Evolutionary conservation across 2,113 vertebrate species (phyloP).

Genomic region (Zosterops hypoxanthus): DNA sequence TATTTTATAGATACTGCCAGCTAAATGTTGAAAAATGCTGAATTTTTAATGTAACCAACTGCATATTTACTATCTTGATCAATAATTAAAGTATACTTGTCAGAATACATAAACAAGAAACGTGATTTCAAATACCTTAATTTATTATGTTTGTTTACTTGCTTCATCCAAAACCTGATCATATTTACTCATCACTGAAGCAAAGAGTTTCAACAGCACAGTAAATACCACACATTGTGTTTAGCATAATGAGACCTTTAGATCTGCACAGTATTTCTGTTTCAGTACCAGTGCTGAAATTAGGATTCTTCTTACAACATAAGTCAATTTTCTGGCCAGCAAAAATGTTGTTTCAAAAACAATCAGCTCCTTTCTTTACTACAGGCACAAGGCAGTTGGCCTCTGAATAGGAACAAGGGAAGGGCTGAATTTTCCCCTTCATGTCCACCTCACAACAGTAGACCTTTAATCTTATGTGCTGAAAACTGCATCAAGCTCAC

Average conservation of each 20-base stretch:
- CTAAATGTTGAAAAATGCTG: neutral
- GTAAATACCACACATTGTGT: slow-evolving; percentile 5
- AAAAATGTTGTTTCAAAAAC: neutral
- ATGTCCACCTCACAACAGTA: neutral
- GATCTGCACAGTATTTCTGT: neutral
- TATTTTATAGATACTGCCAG: neutral
- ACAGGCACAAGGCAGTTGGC: neutral
- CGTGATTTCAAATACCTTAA: neutral
- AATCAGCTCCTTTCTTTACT: neutral
- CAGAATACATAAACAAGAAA: neutral
- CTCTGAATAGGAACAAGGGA: neutral
- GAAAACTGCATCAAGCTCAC: neutral
- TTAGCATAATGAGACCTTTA: slow-evolving; percentile 24
- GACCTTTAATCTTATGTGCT: neutral
- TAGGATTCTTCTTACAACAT: neutral
- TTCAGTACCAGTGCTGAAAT: neutral
- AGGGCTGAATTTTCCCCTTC: neutral
- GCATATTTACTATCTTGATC: neutral
- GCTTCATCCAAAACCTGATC: slow-evolving; percentile 12
- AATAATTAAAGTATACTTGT: slow-evolving; percentile 20
- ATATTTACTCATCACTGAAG: slow-evolving; percentile 36
- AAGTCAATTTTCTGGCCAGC: neutral
- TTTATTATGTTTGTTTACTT: slow-evolving; percentile 27
- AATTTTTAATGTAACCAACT: slow-evolving; percentile 26
- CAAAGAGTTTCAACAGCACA: slow-evolving; percentile 12